Evolutionary conservation across 1,140 invertebrate species (phyloP), one percentile per base, ranked within the genome.

Genomic region (Eufriesea mexicana): DNA sequence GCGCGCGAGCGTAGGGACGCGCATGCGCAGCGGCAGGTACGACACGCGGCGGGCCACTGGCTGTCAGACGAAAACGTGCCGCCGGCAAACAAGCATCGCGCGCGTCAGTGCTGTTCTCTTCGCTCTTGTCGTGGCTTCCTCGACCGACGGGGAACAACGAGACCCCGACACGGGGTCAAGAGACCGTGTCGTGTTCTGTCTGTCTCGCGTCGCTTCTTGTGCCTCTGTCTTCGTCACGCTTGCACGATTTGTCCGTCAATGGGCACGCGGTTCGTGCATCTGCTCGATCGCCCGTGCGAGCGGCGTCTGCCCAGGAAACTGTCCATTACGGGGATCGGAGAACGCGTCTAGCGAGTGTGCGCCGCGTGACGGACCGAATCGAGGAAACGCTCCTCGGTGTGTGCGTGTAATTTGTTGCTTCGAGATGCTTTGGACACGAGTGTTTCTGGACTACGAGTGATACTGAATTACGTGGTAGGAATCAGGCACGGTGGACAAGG

Each of bases 271-370:
- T 82, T 89, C 84, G 87, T 77, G 81, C 84, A 72, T 78, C 86
- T 83, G 71, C 86, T 84, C 75, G 81, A 79, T 84, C 81, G 84
- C 84, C 73, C 85, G 84, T 86, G 86, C 86, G 45, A 45, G 45
- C 66, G n/a, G 23, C 86, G 89, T 92, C 89, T 91, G 88, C 87
- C 87, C 92, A 92, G 92, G 92, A 92, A 92, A 92, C 91, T 83
- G 89, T 92, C 91, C 91, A 91, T 93, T 92, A 92, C 87, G 88
- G 80, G 86, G 84, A 91, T 25, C 45, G 66, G 42, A 47, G 10
- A 49, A 49, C 66, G 64, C 42, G 84, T 87, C 77, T 86, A 84
- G 70, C 67, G 85, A 59, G 79, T 71, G 84, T 82, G 83, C 75
- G 76, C 67, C 74, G 71, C 59, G 66, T 74, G 74, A 74, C 51